Evolutionary conservation across 2,797 vertebrate species (phyloP).

Genomic region (Hylomyscus alleni): DNA sequence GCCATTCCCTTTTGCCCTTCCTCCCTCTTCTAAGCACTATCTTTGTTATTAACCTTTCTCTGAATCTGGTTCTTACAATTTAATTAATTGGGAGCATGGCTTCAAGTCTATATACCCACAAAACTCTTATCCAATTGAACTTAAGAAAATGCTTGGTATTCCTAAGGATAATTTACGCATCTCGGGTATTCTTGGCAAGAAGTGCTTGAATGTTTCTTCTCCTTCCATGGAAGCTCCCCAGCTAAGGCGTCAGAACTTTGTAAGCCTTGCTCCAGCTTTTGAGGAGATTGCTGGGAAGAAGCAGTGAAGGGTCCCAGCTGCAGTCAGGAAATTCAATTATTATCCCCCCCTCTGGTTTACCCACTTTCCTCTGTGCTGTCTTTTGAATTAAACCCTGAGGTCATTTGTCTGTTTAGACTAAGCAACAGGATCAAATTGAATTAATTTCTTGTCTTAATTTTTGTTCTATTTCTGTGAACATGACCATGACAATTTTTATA

Average conservation of each 20-base stretch:
- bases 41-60: constrained; percentile 19
- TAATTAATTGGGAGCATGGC: constrained; percentile 49
- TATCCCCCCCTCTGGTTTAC: constrained; percentile 4
- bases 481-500: not conserved
- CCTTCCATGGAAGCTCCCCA: not conserved
- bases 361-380: constrained; percentile 39
- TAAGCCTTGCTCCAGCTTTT: constrained; percentile 46
- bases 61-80: constrained; percentile 50
- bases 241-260: constrained; percentile 12
- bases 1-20: not conserved
- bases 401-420: constrained; percentile 34
- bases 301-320: not conserved
- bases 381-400: constrained; percentile 68
- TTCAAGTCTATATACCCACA: constrained; percentile 47
- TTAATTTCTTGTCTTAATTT: constrained; percentile 44
- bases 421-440: not conserved
- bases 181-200: constrained; percentile 35
- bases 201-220: constrained; percentile 52
- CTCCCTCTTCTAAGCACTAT: not conserved
- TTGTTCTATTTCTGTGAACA: not conserved
- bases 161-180: constrained; percentile 31
- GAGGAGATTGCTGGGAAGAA: constrained; percentile 44
- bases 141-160: constrained; percentile 47
- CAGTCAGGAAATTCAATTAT: not conserved
- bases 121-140: constrained; percentile 19